Percentiles rank a stretch among this genome's conserved stretches.
These are phyloP conservation scores for Cuculus canorus DNA, from an alignment of 2,797 vertebrate genomes.

Conservation along the genomic window DNA sequence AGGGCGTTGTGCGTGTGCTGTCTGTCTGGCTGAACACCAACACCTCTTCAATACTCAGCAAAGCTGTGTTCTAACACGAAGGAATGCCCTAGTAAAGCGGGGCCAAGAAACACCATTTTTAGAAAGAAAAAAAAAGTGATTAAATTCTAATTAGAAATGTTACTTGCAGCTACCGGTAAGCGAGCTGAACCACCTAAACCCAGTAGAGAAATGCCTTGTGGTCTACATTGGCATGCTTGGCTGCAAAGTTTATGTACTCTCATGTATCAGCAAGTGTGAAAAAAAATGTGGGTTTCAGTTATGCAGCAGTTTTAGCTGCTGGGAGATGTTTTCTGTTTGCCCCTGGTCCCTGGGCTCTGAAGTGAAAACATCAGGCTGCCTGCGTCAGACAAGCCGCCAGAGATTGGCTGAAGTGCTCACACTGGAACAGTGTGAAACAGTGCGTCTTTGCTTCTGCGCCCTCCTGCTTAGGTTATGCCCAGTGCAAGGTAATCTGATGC, in stretches of 20 bases:
- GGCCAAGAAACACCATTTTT: neutral
- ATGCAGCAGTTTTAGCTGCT: neutral
- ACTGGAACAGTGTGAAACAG: rapidly evolving
- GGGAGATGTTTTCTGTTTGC: neutral
- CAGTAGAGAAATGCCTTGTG: neutral
- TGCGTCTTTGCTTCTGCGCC: neutral
- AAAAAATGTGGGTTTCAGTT: neutral
- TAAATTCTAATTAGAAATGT: neutral
- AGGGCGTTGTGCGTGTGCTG: rapidly evolving
- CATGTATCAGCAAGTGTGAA: neutral
- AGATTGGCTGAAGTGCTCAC: neutral
- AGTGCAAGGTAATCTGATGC: neutral
- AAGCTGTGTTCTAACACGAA: neutral
- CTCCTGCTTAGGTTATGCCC: neutral
- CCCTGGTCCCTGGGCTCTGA: neutral
- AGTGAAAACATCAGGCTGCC: neutral
- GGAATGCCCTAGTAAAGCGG: neutral
- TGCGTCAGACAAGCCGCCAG: neutral
- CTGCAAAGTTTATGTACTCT: neutral
- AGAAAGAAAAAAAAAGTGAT: neutral
- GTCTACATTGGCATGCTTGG: neutral
- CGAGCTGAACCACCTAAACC: neutral
- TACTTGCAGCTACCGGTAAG: neutral
- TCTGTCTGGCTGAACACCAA: neutral
- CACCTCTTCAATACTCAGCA: neutral